Evolutionary conservation across 2,797 vertebrate genomes (phyloP).

Genomic region (Microctenopoma steveboyesi): DNA sequence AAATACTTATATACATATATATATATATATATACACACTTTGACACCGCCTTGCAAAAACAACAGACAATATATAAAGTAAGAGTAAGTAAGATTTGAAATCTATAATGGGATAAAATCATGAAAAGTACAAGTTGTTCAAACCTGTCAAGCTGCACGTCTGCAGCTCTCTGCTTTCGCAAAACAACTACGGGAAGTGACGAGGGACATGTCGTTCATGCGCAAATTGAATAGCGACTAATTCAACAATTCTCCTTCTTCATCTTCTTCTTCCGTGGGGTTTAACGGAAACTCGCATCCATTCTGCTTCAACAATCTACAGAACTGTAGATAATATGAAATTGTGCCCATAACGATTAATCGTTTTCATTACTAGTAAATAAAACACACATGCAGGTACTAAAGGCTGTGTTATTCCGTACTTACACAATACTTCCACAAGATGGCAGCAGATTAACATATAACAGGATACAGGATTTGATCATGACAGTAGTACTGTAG

Average conservation of each 20-base stretch:
- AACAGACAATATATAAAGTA: not conserved
- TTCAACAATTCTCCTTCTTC: not conserved
- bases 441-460: slow-evolving; percentile 52
- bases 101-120: fast-evolving
- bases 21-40: no score
- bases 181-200: slow-evolving; percentile 45
- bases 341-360: not conserved
- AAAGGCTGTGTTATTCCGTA: not conserved
- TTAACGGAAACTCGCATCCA: no score
- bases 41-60: fast-evolving
- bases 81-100: fast-evolving
- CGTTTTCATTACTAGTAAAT: not conserved
- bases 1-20: no score
- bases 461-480: not conserved
- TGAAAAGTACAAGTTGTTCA: slow-evolving; percentile 56
- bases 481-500: not conserved
- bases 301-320: not conserved
- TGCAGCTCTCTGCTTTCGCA: not conserved
- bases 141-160: slow-evolving; percentile 45
- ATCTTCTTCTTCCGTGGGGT: no score
- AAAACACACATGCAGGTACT: not conserved
- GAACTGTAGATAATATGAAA: fast-evolving
- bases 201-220: slow-evolving; percentile 28
- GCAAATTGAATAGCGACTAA: not conserved
- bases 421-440: slow-evolving; percentile 59